phyloP scores from a whole-genome alignment of 92 coral and sea anemone species.

The Phenganax stokvisi region DNA sequence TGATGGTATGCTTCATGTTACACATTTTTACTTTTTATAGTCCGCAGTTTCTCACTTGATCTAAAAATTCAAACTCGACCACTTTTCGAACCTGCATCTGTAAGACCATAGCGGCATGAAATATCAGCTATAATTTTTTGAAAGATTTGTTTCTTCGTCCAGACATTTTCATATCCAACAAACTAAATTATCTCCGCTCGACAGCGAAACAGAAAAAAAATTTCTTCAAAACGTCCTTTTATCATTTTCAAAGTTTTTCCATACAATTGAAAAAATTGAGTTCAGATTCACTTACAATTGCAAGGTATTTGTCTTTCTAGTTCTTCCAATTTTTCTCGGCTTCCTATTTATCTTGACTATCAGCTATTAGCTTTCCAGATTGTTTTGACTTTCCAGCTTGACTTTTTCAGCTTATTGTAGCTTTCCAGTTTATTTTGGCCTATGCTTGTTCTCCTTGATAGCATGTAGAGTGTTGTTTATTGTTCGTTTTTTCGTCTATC shows the following conservation, averaged over 20 bases:
- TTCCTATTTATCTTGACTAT: no score
- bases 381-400: no score
- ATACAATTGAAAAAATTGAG: neutral
- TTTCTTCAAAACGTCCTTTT: neutral
- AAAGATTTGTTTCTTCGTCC: no score
- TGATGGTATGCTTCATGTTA: neutral
- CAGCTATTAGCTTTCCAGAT: no score
- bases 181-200: no score
- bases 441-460: no score
- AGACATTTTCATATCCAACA: no score
- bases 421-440: no score
- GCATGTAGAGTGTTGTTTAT: no score
- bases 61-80: slow-evolving; percentile 49
- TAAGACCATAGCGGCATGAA: neutral
- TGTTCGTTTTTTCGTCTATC: no score
- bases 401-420: no score
- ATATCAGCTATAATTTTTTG: no score
- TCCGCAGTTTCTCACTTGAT: slow-evolving; percentile 59
- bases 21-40: slow-evolving; percentile 36
- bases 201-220: neutral
- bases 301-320: neutral
- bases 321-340: neutral
- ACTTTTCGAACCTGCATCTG: slow-evolving; percentile 12
- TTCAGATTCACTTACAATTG: neutral
- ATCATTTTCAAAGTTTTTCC: neutral